These are phyloP conservation scores for Drosophila rubida DNA, from an alignment of 2,888 invertebrate genomes.

Conservation along the genomic window DNA sequence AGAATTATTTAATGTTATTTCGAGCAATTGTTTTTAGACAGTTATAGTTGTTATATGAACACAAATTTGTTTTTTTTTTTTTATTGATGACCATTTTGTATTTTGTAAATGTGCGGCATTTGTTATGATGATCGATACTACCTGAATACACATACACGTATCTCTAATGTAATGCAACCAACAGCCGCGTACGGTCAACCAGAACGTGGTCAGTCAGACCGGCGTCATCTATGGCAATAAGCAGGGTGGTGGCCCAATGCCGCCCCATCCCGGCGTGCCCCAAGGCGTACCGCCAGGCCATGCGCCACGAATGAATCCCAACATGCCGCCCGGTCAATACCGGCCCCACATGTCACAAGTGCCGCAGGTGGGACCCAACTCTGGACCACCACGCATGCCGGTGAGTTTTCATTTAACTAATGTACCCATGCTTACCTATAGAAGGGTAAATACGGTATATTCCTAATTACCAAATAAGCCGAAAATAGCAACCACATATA, in stretches of 20 bases:
- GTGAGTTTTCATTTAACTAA: constrained; percentile 74
- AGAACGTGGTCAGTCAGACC: constrained; percentile 77
- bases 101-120: constrained; percentile 55
- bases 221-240: constrained; percentile 1
- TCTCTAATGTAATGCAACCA: constrained; percentile 76
- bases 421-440: neutral
- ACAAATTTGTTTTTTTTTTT: constrained; percentile 10
- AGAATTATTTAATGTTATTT: constrained; percentile 32
- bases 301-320: constrained; percentile 87
- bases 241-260: constrained; percentile 82
- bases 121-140: constrained; percentile 17
- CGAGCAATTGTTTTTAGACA: constrained; percentile 14
- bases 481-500: constrained; percentile 21
- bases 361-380: constrained; percentile 87
- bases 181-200: constrained; percentile 82
- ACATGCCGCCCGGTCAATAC: constrained; percentile 87
- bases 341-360: constrained; percentile 87
- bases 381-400: constrained; percentile 88
- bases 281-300: constrained; percentile 86
- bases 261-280: constrained; percentile 85
- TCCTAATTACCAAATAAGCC: constrained; percentile 30
- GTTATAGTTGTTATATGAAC: constrained; percentile 6
- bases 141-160: constrained; percentile 20
- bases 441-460: constrained; percentile 84
- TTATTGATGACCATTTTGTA: constrained; percentile 27